phyloP scores from a whole-genome alignment of 2,797 vertebrate species.

The Sus cebifrons region DNA sequence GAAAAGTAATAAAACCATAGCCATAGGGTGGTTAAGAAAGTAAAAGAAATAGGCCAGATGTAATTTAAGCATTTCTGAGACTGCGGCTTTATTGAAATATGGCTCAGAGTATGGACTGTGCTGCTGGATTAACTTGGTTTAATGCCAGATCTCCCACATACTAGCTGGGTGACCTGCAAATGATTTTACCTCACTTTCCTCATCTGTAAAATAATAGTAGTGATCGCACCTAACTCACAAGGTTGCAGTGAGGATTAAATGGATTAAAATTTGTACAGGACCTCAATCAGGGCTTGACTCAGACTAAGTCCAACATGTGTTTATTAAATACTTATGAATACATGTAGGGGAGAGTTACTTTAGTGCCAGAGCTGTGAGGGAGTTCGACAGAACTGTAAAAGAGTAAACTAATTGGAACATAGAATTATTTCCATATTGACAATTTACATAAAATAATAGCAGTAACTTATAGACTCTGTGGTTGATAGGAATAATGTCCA shows the following conservation, averaged over 20 bases:
- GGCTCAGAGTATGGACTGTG: neutral
- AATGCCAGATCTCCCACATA: neutral
- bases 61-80: neutral
- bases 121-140: neutral
- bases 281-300: neutral
- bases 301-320: neutral
- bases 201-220: slow-evolving; percentile 42
- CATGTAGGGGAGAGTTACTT: slow-evolving; percentile 79
- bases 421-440: neutral
- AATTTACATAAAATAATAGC: neutral
- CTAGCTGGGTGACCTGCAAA: neutral
- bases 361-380: slow-evolving; percentile 85
- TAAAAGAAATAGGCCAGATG: neutral
- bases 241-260: neutral
- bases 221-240: neutral
- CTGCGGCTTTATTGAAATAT: neutral
- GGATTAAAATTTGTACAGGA: slow-evolving; percentile 13
- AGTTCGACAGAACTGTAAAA: neutral
- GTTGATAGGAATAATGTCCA: neutral
- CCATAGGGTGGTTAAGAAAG: neutral
- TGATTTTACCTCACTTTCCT: neutral
- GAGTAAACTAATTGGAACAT: neutral
- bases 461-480: neutral
- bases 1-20: neutral
- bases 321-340: neutral